Evolutionary conservation across 2,797 vertebrate species (phyloP).

Genomic region (Acanthis flammea): DNA sequence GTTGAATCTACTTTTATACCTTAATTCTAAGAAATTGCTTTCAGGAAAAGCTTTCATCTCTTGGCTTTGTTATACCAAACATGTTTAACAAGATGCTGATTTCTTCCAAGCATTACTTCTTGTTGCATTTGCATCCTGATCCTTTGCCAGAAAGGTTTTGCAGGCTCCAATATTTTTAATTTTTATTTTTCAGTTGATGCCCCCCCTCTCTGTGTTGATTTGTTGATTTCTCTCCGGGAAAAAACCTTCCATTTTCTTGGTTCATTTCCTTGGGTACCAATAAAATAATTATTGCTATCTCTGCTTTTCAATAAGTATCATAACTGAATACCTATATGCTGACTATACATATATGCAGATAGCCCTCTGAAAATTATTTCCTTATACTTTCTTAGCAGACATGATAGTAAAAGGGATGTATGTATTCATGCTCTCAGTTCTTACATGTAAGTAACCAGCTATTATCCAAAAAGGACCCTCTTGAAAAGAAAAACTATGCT

Average conservation of each 20-base stretch:
- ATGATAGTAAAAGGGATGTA: neutral
- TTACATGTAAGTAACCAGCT: neutral
- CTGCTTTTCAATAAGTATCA: neutral
- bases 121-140: neutral
- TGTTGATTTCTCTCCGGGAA: neutral
- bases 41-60: neutral
- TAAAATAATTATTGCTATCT: neutral
- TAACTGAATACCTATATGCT: neutral
- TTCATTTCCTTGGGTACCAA: neutral
- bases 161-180: rapidly evolving
- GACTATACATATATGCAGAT: neutral
- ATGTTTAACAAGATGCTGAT: neutral
- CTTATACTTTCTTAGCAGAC: neutral
- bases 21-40: neutral
- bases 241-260: rapidly evolving
- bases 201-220: neutral
- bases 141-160: neutral
- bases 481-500: neutral
- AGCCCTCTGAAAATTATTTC: neutral
- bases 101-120: neutral
- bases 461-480: neutral
- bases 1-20: neutral
- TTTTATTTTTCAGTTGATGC: rapidly evolving
- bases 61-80: neutral
- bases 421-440: neutral